Evolutionary conservation across 2,113 vertebrate genomes (phyloP), one percentile per base, ranked within the genome.

Genomic region (Antigone vipio): DNA sequence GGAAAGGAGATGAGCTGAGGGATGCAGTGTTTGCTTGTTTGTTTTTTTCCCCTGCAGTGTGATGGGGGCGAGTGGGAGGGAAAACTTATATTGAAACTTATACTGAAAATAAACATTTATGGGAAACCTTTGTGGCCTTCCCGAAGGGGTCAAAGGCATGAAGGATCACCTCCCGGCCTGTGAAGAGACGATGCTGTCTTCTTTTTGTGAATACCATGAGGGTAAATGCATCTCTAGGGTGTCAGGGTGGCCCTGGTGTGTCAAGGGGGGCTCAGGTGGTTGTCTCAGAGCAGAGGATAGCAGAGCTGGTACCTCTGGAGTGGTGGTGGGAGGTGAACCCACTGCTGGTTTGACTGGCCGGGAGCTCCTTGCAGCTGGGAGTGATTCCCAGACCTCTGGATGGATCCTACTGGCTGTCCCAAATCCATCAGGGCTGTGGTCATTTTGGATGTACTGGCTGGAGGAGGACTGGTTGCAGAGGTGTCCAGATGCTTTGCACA

Each of bases 241-340:
- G 55, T 59, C 47, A 27, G 17, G 18, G 22, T 58, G 45, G 59
- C 64, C 20, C 14, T 63, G 49, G n/a, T 58, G 50, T 80, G 34
- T 50, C 23, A 58, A 1, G 1, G 9, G 5, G 8, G 9, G 20
- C 40, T 81, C 32, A 38, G n/a, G 45, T 68, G 40, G 34, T 66
- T 88, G 62, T 76, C 16, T 85, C 34, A 8, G 75, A 88, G 77
- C 44, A 59, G 69, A 69, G 49, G 24, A 56, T 19, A 66, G 71
- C 78, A 92, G 63, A 83, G 55, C 67, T 90, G 49, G 13, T 75
- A 35, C 64, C 59, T 81, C 71, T 45, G 26, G 23, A 56, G 53
- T 3, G 1, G 45, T 0, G 0, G 66, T 2, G 1, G 63, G 42
- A 66, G n/a, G 59, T 60, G 47, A 88, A 7, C 60, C 55, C 1